Percentiles rank a stretch among this genome's conserved stretches.
Conservation (phyloP, 2,888 invertebrate species). For the Chloromyia formosa region DNA sequence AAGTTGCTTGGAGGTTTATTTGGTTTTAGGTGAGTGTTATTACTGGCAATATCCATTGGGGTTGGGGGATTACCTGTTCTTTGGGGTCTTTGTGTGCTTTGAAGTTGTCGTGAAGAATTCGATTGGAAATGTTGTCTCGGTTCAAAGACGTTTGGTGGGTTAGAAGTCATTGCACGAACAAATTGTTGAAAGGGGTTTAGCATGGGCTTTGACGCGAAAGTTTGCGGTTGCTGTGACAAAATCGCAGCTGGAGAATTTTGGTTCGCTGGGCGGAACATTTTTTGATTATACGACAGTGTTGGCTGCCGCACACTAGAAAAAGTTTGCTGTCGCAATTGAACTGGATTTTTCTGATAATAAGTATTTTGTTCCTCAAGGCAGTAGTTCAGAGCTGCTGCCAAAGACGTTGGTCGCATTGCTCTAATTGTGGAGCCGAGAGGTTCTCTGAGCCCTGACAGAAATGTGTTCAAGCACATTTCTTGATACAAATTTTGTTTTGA, state of each 20-base stretch:
- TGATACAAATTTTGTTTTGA: neutral
- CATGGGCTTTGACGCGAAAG: too few species aligned
- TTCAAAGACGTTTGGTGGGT: too few species aligned
- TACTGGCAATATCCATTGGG: neutral
- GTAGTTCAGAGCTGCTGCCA: neutral
- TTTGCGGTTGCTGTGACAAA: neutral
- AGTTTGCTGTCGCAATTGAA: conserved; percentile 48
- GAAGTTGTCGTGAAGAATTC: neutral
- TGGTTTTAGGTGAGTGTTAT: neutral
- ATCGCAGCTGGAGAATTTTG: neutral
- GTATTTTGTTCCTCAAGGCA: conserved; percentile 12
- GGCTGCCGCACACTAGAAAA: conserved; percentile 37
- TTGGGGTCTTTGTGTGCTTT: neutral
- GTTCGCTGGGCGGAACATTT: neutral
- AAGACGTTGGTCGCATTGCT: neutral
- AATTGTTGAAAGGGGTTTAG: too few species aligned
- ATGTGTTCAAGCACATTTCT: neutral
- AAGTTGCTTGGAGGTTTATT: neutral
- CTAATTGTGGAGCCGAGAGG: neutral
- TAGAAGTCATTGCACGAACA: neutral
- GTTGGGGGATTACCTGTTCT: neutral
- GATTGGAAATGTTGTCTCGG: neutral
- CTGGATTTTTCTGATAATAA: conserved; percentile 44
- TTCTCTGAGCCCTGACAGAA: neutral
- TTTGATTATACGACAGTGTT: conserved; percentile 47